Evolutionary conservation across 2,888 invertebrate species (phyloP).

Genomic region (Ecdyonurus torrentis): DNA sequence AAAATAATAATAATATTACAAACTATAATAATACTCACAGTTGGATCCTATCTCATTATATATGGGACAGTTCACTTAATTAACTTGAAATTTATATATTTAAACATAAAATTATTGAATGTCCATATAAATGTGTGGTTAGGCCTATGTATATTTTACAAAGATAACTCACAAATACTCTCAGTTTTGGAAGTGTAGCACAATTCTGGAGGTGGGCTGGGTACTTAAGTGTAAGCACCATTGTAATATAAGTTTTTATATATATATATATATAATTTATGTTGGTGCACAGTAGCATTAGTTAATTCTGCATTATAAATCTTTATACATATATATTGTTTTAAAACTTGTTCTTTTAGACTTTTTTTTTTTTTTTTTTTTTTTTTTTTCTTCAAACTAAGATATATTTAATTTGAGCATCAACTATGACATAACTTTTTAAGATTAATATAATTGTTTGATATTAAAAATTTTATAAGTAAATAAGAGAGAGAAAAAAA

Average conservation of each 20-base stretch:
- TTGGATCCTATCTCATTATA: slow-evolving; percentile 1
- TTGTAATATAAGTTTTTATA: slow-evolving; percentile 10
- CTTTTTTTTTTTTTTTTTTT: background rate
- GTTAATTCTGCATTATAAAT: slow-evolving; percentile 11
- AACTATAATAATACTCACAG: background rate
- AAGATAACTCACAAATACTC: slow-evolving; percentile 10
- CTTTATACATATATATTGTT: background rate
- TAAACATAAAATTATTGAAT: slow-evolving; percentile 10
- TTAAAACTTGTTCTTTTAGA: background rate
- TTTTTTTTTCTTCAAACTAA: too few species aligned
- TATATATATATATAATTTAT: slow-evolving; percentile 10
- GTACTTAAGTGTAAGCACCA: slow-evolving; percentile 14
- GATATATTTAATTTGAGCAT: background rate
- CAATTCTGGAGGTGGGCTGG: slow-evolving; percentile 13
- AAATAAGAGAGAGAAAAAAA: too few species aligned
- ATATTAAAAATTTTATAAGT: background rate
- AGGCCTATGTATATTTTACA: slow-evolving; percentile 10
- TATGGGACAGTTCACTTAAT: too few species aligned
- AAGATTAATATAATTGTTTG: background rate
- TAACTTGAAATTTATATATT: too few species aligned
- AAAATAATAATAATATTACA: slow-evolving; percentile 7
- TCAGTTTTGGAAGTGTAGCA: slow-evolving; percentile 12
- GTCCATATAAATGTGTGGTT: slow-evolving; percentile 11
- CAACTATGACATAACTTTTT: background rate
- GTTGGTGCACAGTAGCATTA: slow-evolving; percentile 13